These are phyloP conservation scores for Amblyornis subalaris DNA, from an alignment of 2,113 vertebrate genomes.

Conservation along the genomic window DNA sequence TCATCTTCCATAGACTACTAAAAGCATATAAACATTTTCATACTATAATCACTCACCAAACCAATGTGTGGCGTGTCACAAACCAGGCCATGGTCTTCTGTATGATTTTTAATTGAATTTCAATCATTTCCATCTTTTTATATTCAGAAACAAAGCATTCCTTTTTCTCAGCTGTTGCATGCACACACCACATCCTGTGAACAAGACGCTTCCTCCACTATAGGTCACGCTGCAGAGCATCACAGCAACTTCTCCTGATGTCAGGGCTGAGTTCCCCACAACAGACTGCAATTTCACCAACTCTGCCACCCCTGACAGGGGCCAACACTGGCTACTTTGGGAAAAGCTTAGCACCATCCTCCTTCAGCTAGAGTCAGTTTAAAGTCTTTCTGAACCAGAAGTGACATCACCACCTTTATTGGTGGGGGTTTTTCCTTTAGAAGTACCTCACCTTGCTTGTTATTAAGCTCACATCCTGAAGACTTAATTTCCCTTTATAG, in stretches of 20 bases:
- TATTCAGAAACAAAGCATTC: not conserved
- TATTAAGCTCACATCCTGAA: not conserved
- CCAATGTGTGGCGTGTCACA: not conserved
- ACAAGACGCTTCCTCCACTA: not conserved
- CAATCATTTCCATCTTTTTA: not conserved
- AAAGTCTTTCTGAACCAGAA: not conserved
- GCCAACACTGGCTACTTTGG: not conserved
- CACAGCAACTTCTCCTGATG: not conserved
- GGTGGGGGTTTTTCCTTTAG: not conserved
- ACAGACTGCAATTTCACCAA: not conserved
- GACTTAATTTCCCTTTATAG: not conserved
- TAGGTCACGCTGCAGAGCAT: not conserved
- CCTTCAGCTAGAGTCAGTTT: not conserved
- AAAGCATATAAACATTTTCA: not conserved
- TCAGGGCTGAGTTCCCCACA: not conserved
- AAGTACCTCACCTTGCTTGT: not conserved
- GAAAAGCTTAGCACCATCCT: not conserved
- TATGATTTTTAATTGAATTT: not conserved
- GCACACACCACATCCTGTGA: not conserved
- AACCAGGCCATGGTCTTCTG: not conserved
- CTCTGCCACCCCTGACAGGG: not conserved
- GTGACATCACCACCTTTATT: not conserved
- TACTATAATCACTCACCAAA: not conserved
- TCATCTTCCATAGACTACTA: not conserved
- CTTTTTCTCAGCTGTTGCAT: not conserved